phyloP scores from a whole-genome alignment of 2,113 vertebrate genomes.

The Tamias sibiricus region DNA sequence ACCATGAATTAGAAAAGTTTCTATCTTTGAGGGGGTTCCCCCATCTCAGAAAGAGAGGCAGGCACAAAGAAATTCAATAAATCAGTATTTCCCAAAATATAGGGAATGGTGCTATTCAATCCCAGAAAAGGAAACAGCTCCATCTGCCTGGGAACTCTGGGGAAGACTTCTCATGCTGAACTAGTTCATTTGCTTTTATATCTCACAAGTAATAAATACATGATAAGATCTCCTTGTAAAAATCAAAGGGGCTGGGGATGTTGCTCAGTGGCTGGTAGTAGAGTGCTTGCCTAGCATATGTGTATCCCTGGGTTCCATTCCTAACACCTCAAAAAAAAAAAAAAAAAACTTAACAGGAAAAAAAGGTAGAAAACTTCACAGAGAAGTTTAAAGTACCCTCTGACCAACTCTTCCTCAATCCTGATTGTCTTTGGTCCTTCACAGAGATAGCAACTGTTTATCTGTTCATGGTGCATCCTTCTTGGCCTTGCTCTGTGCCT shows the following conservation, averaged over 20 bases:
- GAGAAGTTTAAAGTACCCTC: constrained; percentile 40
- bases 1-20: constrained; percentile 8
- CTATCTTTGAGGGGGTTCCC: constrained; percentile 10
- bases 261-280: not conserved
- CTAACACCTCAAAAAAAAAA: not conserved
- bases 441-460: constrained; percentile 34
- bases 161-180: constrained; percentile 10
- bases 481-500: constrained; percentile 18
- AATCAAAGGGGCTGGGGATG: not conserved
- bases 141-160: constrained; percentile 59
- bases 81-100: not conserved
- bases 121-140: constrained; percentile 56
- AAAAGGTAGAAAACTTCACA: constrained; percentile 26
- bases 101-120: not conserved
- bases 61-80: constrained; percentile 6
- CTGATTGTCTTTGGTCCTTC: not conserved
- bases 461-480: not conserved
- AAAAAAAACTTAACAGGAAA: not conserved
- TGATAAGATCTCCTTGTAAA: constrained; percentile 16
- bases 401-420: constrained; percentile 46
- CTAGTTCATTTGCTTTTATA: constrained; percentile 24
- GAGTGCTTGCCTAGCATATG: not conserved
- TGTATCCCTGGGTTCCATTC: not conserved
- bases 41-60: constrained; percentile 3
- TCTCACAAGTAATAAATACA: constrained; percentile 49